Percentiles rank a stretch among this genome's conserved stretches.
Conservation (phyloP, 2,888 invertebrate species). For the Pegoplata infirma region DNA sequence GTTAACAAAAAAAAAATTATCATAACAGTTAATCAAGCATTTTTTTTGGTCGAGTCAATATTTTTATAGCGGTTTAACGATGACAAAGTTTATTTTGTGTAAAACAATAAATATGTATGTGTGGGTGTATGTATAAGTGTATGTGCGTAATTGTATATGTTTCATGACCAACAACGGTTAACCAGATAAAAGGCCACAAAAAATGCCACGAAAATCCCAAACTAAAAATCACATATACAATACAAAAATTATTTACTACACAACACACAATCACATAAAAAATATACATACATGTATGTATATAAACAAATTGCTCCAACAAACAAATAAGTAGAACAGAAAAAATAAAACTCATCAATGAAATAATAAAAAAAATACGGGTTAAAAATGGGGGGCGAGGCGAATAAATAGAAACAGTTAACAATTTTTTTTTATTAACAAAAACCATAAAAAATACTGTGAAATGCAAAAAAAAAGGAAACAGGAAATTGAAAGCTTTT, state of each 20-base stretch:
- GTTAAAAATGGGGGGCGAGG: neutral
- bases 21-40: conserved; percentile 73
- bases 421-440: neutral
- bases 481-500: conserved; percentile 20
- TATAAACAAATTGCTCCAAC: conserved; percentile 31
- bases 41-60: conserved; percentile 73
- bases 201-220: conserved; percentile 76
- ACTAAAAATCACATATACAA: conserved; percentile 73
- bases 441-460: neutral
- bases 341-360: conserved; percentile 22
- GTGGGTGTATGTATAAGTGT: neutral
- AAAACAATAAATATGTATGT: conserved; percentile 25
- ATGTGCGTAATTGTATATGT: conserved; percentile 53
- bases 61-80: conserved; percentile 72
- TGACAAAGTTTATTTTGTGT: conserved; percentile 68
- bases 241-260: neutral
- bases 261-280: no score
- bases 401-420: conserved; percentile 22
- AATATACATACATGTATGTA: conserved; percentile 1
- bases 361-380: neutral
- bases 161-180: conserved; percentile 75
- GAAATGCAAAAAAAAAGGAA: neutral
- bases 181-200: conserved; percentile 77
- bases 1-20: conserved; percentile 60
- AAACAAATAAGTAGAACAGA: conserved; percentile 8